Evolutionary conservation across 2,888 invertebrate species (phyloP).

Genomic region (Harpalus rubripes): DNA sequence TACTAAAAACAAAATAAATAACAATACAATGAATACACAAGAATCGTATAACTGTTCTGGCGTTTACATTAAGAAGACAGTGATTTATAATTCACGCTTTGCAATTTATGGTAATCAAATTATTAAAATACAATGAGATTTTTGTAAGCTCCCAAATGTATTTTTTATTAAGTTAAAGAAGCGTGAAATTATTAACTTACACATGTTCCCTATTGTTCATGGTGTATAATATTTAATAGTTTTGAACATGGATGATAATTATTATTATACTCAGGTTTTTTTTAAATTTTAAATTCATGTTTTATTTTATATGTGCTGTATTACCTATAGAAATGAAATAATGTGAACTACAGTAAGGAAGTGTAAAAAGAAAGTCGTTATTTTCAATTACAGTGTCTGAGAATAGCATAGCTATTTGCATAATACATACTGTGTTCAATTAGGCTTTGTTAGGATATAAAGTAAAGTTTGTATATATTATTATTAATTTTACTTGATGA

Average conservation of each 20-base stretch:
- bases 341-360: too few species aligned
- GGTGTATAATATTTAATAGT: background rate
- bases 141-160: constrained; percentile 5
- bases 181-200: background rate
- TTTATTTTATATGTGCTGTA: too few species aligned
- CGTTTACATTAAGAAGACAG: constrained; percentile 18
- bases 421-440: too few species aligned
- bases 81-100: constrained; percentile 14
- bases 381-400: too few species aligned
- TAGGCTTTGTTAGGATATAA: too few species aligned
- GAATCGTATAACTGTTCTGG: constrained; percentile 10
- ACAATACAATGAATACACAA: constrained; percentile 1
- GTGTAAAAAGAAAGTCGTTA: too few species aligned
- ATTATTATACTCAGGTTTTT: background rate
- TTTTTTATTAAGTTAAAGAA: constrained; percentile 1
- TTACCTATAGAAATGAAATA: too few species aligned
- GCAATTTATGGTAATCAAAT: constrained; percentile 1
- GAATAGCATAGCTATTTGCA: too few species aligned
- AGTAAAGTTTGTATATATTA: too few species aligned
- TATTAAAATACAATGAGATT: constrained; percentile 28
- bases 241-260: too few species aligned
- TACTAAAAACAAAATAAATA: background rate
- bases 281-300: too few species aligned
- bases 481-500: too few species aligned
- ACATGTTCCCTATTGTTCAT: background rate